These are phyloP conservation scores for Brotula barbata DNA, from an alignment of 2,797 vertebrate genomes.

Conservation along the genomic window DNA sequence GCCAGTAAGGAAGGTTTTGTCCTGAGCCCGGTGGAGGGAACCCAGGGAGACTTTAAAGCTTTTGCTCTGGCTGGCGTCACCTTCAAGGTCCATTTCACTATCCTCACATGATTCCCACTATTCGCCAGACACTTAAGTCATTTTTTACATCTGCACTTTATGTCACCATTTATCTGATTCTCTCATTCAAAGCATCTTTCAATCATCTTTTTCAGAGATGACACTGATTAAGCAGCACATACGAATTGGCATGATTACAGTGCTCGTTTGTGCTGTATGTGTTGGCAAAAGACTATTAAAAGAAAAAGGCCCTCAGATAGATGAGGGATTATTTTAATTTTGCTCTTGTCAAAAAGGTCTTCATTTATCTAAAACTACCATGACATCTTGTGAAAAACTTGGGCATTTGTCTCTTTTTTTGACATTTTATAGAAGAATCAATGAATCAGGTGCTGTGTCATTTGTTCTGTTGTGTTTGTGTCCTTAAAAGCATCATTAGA, in stretches of 20 bases:
- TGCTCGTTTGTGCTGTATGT: too few species aligned
- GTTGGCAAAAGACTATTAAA: constrained; percentile 37
- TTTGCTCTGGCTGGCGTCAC: constrained; percentile 95
- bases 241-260: constrained; percentile 19
- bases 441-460: too few species aligned
- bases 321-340: constrained; percentile 4
- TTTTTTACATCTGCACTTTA: background rate
- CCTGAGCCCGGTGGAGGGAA: constrained; percentile 88
- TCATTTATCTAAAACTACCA: constrained; percentile 30
- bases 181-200: background rate
- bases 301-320: constrained; percentile 19
- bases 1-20: constrained; percentile 96
- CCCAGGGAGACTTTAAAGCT: constrained; percentile 92
- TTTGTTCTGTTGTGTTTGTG: too few species aligned
- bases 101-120: background rate
- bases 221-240: background rate
- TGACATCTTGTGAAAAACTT: constrained; percentile 40
- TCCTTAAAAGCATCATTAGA: constrained; percentile 21
- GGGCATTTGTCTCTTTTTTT: too few species aligned
- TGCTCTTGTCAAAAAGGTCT: constrained; percentile 38
- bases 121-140: background rate
- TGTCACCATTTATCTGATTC: background rate
- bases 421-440: too few species aligned
- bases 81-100: constrained; percentile 84
- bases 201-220: background rate